A percentile compares a stretch with the other conserved stretches of the same genome.
Conservation (phyloP, 2,797 vertebrate species). For the Simalia tracyae region DNA sequence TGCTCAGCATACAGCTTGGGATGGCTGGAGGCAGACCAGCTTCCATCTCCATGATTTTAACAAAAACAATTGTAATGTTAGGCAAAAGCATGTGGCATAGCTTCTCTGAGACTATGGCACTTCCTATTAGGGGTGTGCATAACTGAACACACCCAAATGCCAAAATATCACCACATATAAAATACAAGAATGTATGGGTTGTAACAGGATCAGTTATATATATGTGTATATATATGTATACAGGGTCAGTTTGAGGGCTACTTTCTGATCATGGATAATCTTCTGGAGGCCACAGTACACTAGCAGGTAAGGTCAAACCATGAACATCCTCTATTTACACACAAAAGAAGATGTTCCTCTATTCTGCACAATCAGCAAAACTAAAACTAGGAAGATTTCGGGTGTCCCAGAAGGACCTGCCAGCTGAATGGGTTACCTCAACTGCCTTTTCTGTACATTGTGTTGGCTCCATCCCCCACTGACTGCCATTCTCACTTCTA, state of each 20-base stretch:
- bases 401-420: background rate
- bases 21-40: background rate
- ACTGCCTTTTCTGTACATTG: background rate
- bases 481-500: background rate
- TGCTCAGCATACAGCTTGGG: background rate
- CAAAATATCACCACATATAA: background rate
- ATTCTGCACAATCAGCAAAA: background rate
- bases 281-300: background rate
- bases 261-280: background rate
- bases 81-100: background rate
- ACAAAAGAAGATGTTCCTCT: background rate
- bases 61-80: background rate
- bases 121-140: background rate
- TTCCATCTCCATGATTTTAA: background rate
- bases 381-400: background rate
- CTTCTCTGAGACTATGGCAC: background rate
- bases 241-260: background rate
- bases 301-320: no score
- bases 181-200: background rate
- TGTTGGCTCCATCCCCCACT: background rate
- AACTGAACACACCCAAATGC: background rate
- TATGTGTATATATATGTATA: no score
- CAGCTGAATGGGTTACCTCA: background rate
- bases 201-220: background rate
- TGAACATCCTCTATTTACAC: background rate